Conservation (phyloP, 2,888 invertebrate species). For the Sisyra terminalis region DNA sequence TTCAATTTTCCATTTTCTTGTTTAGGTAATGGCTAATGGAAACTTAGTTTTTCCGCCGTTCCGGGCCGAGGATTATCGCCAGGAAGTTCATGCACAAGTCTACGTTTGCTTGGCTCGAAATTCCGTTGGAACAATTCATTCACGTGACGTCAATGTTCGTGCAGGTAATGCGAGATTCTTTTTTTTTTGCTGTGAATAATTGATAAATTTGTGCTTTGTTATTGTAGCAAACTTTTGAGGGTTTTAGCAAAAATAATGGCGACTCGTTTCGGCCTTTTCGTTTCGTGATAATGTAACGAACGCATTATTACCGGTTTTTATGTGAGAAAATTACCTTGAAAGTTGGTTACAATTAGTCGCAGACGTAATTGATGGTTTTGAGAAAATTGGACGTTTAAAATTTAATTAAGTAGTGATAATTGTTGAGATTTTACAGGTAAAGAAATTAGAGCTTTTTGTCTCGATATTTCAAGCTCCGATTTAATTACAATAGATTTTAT, state of each 20-base stretch:
- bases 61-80: conserved; percentile 82
- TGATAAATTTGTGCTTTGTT: background rate
- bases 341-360: no score
- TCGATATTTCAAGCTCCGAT: no score
- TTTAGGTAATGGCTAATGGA: conserved; percentile 71
- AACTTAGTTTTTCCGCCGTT: conserved; percentile 89
- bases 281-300: no score
- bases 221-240: background rate
- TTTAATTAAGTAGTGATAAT: no score
- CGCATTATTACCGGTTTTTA: no score
- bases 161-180: conserved; percentile 52
- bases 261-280: background rate
- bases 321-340: no score
- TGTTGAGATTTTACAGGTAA: no score
- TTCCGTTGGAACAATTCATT: conserved; percentile 77
- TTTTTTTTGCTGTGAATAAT: background rate
- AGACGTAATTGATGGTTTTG: no score
- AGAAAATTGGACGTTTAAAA: no score
- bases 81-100: conserved; percentile 87
- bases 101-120: conserved; percentile 86
- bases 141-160: conserved; percentile 83
- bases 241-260: background rate
- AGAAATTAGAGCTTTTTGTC: no score
- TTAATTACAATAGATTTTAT: no score
- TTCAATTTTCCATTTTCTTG: conserved; percentile 14